Evolutionary conservation across 1,140 invertebrate genomes (phyloP).

Genomic region (Vanessa tameamea): DNA sequence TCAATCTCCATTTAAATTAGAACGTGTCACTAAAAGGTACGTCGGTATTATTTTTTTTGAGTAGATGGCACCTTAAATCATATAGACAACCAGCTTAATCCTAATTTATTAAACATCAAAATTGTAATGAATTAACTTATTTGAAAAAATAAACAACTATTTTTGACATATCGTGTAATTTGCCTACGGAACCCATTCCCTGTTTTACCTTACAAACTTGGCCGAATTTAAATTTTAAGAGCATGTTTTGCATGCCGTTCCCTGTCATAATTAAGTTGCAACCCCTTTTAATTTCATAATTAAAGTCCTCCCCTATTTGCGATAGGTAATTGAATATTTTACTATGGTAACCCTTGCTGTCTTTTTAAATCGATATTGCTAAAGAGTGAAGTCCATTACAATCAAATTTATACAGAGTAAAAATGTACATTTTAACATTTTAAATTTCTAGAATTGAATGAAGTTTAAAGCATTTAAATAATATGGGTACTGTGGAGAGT

Average conservation of each 20-base stretch:
- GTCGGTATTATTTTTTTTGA: too few species aligned
- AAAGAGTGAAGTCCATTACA: not conserved
- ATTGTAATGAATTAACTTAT: too few species aligned
- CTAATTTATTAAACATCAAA: too few species aligned
- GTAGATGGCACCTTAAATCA: too few species aligned
- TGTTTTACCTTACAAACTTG: not conserved
- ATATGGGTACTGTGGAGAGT: too few species aligned
- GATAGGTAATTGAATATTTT: conserved; percentile 29
- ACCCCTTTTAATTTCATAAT: conserved; percentile 33
- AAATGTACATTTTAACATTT: too few species aligned
- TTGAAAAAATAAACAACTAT: not conserved
- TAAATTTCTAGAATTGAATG: too few species aligned
- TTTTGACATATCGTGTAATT: not conserved
- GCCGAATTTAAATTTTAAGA: not conserved
- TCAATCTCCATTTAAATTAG: too few species aligned
- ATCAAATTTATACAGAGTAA: not conserved
- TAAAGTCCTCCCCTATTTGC: conserved; percentile 24
- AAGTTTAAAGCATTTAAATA: too few species aligned
- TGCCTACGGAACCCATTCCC: not conserved
- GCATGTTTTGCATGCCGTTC: conserved; percentile 5
- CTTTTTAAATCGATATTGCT: conserved; percentile 11
- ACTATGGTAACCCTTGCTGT: conserved; percentile 26
- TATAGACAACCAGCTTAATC: too few species aligned
- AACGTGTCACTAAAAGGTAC: too few species aligned
- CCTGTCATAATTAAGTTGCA: conserved; percentile 28